Base-by-base conservation (phyloP, 1,140 invertebrate species). In the Magallana ariakensis region DNA sequence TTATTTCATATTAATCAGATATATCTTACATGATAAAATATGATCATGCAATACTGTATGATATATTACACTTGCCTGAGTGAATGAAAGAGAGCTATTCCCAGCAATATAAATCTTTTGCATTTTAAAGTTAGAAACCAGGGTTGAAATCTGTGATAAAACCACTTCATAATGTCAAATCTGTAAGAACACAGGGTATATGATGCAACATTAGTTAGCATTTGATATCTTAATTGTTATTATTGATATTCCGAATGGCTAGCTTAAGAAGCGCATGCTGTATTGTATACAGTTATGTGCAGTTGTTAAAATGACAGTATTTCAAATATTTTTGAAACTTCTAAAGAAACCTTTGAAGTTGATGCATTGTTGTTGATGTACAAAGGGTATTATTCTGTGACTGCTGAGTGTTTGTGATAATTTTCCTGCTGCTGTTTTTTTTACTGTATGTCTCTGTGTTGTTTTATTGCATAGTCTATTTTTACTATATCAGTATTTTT, bases 401-500 rank as follows among this genome's bases (percentile, higher is more conserved):
- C 19, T 75, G 66, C 66, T 33, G 66, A 75, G 19, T 26, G 22
- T 19, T 33, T 70, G 19, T 75, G 66, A 75, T 26, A 75, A 13
- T 26, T 26, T 75, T 26, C 33, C 66, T 75, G 66, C 66, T 75
- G 66, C 33, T 75, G 22, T 75, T 26, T 75, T 75, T 3, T 22
- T 33, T 33, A 11, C 11, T 75, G 5, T 75, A 26, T 75, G 33
- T 46, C 5, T 46, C 33, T 46, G 33, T 26, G 19, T 75, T 26
- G 7, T 75, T 26, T 70, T 26, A 70, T 75, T 75, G 33, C 19
- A 75, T 75, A 75, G 66, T 75, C 66, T 75, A 75, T 75, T 26
- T 26, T 26, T 75, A 75, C 22, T 75, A 26, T 75, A 75, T 13
- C 66, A 75, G 66, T 75, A 75, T 75, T 75, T 26, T 75, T 70